Conservation (phyloP, 1,140 invertebrate species). For the Triops cancriformis region DNA sequence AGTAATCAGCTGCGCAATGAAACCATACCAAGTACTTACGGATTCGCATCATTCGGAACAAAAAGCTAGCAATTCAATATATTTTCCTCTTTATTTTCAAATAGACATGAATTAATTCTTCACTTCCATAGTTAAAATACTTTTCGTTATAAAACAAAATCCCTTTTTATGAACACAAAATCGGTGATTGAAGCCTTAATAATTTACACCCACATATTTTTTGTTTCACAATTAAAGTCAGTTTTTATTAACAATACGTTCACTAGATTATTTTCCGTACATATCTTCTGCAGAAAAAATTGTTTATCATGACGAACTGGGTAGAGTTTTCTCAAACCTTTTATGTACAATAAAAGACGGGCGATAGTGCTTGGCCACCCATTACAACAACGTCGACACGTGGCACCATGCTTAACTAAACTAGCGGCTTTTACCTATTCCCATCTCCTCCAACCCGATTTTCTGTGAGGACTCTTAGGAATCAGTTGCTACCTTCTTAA, state of each 20-base stretch:
- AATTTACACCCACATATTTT: too few species aligned
- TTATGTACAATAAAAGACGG: not conserved
- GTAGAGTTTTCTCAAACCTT: not conserved
- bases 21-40: too few species aligned
- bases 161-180: too few species aligned
- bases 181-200: too few species aligned
- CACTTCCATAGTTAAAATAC: too few species aligned
- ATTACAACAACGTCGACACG: not conserved
- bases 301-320: not conserved
- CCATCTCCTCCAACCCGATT: not conserved
- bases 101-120: too few species aligned
- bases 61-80: too few species aligned
- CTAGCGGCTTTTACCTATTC: not conserved
- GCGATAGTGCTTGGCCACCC: not conserved
- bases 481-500: not conserved
- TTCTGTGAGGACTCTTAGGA: not conserved
- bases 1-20: too few species aligned
- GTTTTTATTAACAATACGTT: not conserved
- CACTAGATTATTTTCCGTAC: not conserved
- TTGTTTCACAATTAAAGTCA: not conserved
- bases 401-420: not conserved
- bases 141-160: too few species aligned
- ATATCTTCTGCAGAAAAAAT: not conserved
- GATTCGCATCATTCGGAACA: too few species aligned
- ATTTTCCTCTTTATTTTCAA: too few species aligned